These are phyloP conservation scores for Penaeus chinensis DNA, from an alignment of 1,140 invertebrate species.

Conservation along the genomic window DNA sequence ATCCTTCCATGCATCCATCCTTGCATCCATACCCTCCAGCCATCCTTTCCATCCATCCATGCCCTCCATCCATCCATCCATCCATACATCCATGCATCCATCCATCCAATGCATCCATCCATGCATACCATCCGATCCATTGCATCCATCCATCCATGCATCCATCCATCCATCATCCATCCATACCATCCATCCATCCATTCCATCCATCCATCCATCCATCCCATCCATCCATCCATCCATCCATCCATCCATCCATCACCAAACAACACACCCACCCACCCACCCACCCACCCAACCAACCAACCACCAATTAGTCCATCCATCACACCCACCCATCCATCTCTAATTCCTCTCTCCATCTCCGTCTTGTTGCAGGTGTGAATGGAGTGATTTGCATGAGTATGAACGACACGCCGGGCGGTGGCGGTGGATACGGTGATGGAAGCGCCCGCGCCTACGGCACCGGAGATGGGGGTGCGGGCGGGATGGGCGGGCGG, in stretches of 20 bases:
- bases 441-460: slow-evolving; percentile 23
- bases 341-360: too few relatives aligned
- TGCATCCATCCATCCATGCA: background rate
- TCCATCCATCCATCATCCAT: background rate
- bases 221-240: background rate
- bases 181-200: background rate
- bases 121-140: background rate
- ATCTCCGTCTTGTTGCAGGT: background rate
- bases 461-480: slow-evolving; percentile 25
- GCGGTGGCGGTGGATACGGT: slow-evolving; percentile 22
- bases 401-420: slow-evolving; percentile 32
- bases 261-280: too few relatives aligned
- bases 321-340: too few relatives aligned
- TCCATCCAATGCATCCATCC: background rate
- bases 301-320: too few relatives aligned
- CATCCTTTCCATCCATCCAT: background rate
- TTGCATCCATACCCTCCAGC: too few relatives aligned
- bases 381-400: slow-evolving; percentile 35
- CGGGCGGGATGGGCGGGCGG: slow-evolving; percentile 28
- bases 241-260: background rate
- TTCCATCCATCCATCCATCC: background rate
- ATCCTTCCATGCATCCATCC: background rate
- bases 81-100: too few relatives aligned
- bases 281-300: background rate
- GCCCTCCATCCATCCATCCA: too few relatives aligned